Base-by-base conservation (phyloP, 2,113 vertebrate genomes). In the Tupaia tana region DNA sequence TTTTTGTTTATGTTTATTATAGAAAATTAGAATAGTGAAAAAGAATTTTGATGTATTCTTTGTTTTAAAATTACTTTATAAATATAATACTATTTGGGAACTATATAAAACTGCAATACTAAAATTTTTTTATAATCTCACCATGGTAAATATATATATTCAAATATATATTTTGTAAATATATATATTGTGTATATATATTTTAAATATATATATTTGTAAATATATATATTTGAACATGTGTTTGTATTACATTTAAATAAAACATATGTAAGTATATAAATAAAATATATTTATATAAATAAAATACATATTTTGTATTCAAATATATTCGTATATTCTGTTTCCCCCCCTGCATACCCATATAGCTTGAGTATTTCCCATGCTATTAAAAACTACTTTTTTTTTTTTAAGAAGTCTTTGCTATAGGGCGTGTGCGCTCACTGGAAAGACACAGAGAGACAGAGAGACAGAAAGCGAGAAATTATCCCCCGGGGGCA, bases 41-140 rank as follows among this genome's bases (percentile, higher is more conserved):
- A 89, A 56, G 80, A 80, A 31, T 86, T 86, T 54, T 63, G 66
- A 63, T 75, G 1, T 59, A 64, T 69, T 22, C 3, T 6, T 89
- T 86, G 19, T 93, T 90, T 94, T 78, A 81, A 88, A 92, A 84
- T 95, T 86, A 87, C 80, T 89, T 95, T 86, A 61, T 79, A 77
- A 93, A 93, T 81, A 27, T 12, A 69, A 6, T 86, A 59, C 54
- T 83, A 63, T 93, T 96, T 89, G 77, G 27, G 63, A 91, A 93
- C 34, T 63, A 89, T 4, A 27, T 83, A 86, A 64, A 92, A 73
- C 15, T 56, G 0, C 84, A 94, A 94, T 80, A 52, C 61, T 71
- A 58, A 81, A 77, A 87, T 73, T 79, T 86, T 86, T 83, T 94
- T 10, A n/a, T 70, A 74, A 24, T 89, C 9, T 16, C 7, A 67